Conservation (phyloP, 2,888 invertebrate species). For the Philereme transversata region DNA sequence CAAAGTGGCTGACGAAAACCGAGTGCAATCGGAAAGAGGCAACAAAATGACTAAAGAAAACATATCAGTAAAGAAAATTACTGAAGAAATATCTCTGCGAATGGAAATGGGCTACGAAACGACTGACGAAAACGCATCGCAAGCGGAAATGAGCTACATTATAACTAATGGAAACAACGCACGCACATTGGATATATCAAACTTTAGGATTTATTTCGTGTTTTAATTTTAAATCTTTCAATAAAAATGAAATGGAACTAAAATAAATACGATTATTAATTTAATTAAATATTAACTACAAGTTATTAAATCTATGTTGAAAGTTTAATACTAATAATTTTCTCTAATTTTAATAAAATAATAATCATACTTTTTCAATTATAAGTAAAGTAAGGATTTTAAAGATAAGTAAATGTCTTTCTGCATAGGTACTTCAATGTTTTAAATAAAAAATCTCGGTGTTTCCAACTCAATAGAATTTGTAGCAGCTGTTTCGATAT, state of each 20-base stretch:
- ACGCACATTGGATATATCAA: slow-evolving; percentile 8
- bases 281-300: too few relatives aligned
- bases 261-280: too few relatives aligned
- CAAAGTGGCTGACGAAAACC: neutral
- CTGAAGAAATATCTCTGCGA: neutral
- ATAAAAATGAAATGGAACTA: too few relatives aligned
- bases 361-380: neutral
- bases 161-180: slow-evolving; percentile 17
- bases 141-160: neutral
- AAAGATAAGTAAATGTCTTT: slow-evolving; percentile 36
- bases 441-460: slow-evolving; percentile 18
- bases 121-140: neutral
- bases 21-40: too few relatives aligned
- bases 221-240: too few relatives aligned
- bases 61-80: slow-evolving; percentile 1
- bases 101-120: slow-evolving; percentile 3
- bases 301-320: too few relatives aligned
- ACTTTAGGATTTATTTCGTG: neutral
- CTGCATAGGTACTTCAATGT: slow-evolving; percentile 33
- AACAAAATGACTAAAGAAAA: slow-evolving; percentile 1
- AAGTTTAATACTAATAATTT: too few relatives aligned
- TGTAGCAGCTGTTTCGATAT: slow-evolving; percentile 28
- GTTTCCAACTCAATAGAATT: slow-evolving; percentile 20
- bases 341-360: too few relatives aligned
- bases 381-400: slow-evolving; percentile 11